phyloP scores from a whole-genome alignment of 2,888 invertebrate genomes.

The Synanthedon vespiformis region DNA sequence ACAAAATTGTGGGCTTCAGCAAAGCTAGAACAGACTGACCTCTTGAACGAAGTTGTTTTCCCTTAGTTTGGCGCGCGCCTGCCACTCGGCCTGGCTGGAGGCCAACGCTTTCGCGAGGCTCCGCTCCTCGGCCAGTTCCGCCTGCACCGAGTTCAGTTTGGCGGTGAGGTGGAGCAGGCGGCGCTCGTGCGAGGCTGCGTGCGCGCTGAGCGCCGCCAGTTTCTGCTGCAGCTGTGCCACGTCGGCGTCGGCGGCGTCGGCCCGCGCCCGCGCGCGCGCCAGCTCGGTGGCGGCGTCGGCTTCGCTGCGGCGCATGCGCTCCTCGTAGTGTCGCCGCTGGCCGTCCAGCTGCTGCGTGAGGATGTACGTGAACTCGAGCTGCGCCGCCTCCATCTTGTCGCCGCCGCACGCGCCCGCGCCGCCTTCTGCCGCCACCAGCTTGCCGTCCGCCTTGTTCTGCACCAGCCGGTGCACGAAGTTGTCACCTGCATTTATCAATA shows the following conservation, averaged over 20 bases:
- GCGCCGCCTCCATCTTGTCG: constrained; percentile 91
- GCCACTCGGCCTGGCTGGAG: constrained; percentile 47
- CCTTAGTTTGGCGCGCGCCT: constrained; percentile 26
- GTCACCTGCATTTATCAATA: constrained; percentile 69
- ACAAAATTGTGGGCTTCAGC: not conserved
- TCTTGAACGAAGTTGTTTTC: constrained; percentile 32
- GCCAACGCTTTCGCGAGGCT: constrained; percentile 75
- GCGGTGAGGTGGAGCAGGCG: constrained; percentile 73
- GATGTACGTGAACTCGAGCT: constrained; percentile 96
- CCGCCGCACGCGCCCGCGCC: constrained; percentile 65
- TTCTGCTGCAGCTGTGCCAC: constrained; percentile 62
- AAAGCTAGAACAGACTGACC: constrained; percentile 18
- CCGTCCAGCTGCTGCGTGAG: constrained; percentile 95
- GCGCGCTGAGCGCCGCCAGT: constrained; percentile 67
- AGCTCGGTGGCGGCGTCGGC: constrained; percentile 25
- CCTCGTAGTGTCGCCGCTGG: constrained; percentile 93
- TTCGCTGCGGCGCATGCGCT: constrained; percentile 44
- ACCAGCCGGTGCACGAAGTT: constrained; percentile 96
- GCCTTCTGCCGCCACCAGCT: constrained; percentile 85
- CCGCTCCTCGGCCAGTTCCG: constrained; percentile 85
- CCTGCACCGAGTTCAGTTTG: constrained; percentile 75
- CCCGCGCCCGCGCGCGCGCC: constrained; percentile 69
- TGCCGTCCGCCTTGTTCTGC: constrained; percentile 97
- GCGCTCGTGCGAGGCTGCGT: constrained; percentile 78
- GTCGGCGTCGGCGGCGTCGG: constrained; percentile 60